A percentile compares a stretch with the other conserved stretches of the same genome.
phyloP scores from a whole-genome alignment of 2,113 vertebrate genomes.

The Bungarus multicinctus region DNA sequence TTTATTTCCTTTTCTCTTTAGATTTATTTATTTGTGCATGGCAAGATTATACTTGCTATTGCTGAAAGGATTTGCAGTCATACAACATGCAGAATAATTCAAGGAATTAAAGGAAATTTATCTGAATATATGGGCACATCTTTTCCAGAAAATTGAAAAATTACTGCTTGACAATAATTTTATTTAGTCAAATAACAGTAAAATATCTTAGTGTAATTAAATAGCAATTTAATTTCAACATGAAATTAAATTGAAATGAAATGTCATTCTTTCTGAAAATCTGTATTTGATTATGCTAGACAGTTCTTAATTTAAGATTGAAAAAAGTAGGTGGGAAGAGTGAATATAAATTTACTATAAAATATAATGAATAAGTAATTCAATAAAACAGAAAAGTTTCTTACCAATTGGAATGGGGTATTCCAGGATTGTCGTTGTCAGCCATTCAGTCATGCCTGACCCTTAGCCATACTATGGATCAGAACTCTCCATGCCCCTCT shows the following conservation, averaged over 20 bases:
- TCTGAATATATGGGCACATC: background rate
- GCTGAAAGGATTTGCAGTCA: background rate
- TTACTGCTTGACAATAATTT: conserved; percentile 28
- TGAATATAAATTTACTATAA: background rate
- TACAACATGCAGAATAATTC: background rate
- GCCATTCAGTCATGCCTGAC: too few species aligned
- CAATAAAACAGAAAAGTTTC: background rate
- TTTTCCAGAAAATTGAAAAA: conserved; percentile 32
- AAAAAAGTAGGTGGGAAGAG: conserved; percentile 22
- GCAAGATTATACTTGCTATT: background rate
- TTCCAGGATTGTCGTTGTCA: background rate
- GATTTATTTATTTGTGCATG: background rate
- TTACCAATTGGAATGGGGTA: background rate
- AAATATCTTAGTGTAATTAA: background rate
- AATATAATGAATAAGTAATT: background rate
- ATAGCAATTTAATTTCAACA: background rate
- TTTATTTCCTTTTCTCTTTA: background rate
- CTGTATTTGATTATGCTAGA: background rate
- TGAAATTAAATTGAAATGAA: conserved; percentile 14
- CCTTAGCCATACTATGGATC: too few species aligned
- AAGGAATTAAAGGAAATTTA: background rate
- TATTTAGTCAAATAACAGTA: background rate
- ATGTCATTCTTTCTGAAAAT: conserved; percentile 6
- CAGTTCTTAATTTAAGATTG: conserved; percentile 46
- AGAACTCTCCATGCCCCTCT: too few species aligned